phyloP scores from a whole-genome alignment of 2,113 vertebrate genomes.

The Holacanthus passer region DNA sequence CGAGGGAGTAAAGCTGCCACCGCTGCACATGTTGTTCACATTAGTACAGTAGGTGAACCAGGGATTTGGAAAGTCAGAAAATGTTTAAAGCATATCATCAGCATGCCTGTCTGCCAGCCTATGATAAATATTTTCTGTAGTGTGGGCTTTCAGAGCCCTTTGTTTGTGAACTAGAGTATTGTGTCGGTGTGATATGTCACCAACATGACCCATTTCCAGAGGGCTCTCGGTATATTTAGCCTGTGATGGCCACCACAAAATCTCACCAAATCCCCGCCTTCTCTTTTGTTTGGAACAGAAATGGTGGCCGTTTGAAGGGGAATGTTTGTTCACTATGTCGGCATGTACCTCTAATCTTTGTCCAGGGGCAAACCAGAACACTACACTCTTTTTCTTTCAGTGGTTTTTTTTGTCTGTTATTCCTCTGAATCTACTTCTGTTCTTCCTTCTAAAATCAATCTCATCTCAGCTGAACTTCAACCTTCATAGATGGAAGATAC shows the following conservation, averaged over 20 bases:
- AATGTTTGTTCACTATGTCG: constrained; percentile 19
- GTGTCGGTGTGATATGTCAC: constrained; percentile 39
- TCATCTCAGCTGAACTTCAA: constrained; percentile 23
- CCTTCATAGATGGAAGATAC: constrained; percentile 19
- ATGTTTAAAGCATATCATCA: not conserved
- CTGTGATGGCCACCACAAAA: constrained; percentile 29
- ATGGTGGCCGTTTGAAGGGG: constrained; percentile 19
- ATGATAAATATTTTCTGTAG: constrained; percentile 9
- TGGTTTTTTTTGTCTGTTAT: not conserved
- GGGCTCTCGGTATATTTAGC: constrained; percentile 62
- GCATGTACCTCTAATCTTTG: not conserved
- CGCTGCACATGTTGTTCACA: constrained; percentile 7
- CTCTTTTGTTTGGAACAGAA: constrained; percentile 24
- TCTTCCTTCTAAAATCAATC: not conserved
- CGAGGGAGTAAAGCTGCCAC: constrained; percentile 11
- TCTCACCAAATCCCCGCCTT: constrained; percentile 31
- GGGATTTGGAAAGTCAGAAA: not conserved
- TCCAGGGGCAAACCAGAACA: not conserved
- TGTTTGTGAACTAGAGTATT: constrained; percentile 36
- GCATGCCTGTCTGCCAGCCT: not conserved
- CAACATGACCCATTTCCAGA: constrained; percentile 70
- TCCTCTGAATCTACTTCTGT: not conserved
- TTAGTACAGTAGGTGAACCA: not conserved
- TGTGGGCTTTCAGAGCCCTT: constrained; percentile 17
- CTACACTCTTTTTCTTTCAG: not conserved